Evolutionary conservation across 2,888 invertebrate genomes (phyloP).

Genomic region (Perizoma affinitatum): DNA sequence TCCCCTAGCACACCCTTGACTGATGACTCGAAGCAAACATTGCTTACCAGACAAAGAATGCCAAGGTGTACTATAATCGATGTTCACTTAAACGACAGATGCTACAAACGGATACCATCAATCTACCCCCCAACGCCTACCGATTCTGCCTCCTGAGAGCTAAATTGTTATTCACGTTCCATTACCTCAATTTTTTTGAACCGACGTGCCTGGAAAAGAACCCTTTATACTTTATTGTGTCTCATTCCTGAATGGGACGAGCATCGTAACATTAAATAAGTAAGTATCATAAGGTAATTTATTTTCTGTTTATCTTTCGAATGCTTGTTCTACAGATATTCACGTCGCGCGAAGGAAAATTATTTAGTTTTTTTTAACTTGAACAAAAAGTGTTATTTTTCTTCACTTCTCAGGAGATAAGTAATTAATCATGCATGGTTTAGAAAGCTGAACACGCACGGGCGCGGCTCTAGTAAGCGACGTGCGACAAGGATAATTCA

Average conservation of each 20-base stretch:
- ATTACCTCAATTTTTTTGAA: constrained; percentile 83
- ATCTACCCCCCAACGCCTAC: constrained; percentile 65
- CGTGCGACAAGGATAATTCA: constrained; percentile 64
- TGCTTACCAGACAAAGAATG: constrained; percentile 76
- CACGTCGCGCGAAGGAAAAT: constrained; percentile 38
- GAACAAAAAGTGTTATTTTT: constrained; percentile 27
- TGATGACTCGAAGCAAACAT: constrained; percentile 72
- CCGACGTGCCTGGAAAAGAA: constrained; percentile 76
- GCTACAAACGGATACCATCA: constrained; percentile 82
- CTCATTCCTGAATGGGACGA: constrained; percentile 72
- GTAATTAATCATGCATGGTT: constrained; percentile 18
- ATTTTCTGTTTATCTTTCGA: constrained; percentile 47
- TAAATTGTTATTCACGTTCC: constrained; percentile 83
- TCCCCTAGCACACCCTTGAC: constrained; percentile 62
- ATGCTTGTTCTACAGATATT: constrained; percentile 45
- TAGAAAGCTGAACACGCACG: constrained; percentile 41
- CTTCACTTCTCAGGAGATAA: constrained; percentile 24
- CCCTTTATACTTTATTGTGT: constrained; percentile 77
- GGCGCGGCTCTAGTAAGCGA: constrained; percentile 45
- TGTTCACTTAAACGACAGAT: constrained; percentile 82
- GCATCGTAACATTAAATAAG: constrained; percentile 73
- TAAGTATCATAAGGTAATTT: constrained; percentile 57
- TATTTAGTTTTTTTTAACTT: constrained; percentile 13
- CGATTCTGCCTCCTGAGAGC: constrained; percentile 54
- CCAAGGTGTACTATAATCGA: constrained; percentile 79